phyloP scores from a whole-genome alignment of 37 sponge, comb jelly and placozoan genomes.

The Axinella damicornis region DNA sequence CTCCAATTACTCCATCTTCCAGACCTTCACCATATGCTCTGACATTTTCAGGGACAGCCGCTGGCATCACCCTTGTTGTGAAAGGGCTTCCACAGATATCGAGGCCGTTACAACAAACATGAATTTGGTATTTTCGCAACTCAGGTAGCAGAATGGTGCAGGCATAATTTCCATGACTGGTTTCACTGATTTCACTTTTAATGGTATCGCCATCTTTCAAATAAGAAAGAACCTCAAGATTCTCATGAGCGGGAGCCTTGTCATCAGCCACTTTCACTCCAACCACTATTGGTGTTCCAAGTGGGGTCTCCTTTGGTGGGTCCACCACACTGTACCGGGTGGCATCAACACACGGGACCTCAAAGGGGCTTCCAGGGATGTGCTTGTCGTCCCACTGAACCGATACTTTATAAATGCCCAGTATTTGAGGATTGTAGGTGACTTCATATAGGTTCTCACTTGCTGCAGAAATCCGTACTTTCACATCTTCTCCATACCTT shows the following conservation, averaged over 20 bases:
- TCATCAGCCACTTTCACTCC: constrained; percentile 26
- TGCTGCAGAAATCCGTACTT: constrained; percentile 57
- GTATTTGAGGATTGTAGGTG: constrained; percentile 57
- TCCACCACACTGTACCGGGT: constrained; percentile 10
- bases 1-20: constrained; percentile 51
- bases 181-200: constrained; percentile 23
- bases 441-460: constrained; percentile 59
- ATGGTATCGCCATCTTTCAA: constrained; percentile 13
- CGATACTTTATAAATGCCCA: constrained; percentile 76
- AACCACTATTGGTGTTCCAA: constrained; percentile 52
- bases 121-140: constrained; percentile 68
- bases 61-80: constrained; percentile 50
- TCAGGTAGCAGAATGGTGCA: constrained; percentile 26
- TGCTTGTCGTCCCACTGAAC: constrained; percentile 79
- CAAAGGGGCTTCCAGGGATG: constrained; percentile 86
- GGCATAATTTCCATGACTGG: constrained; percentile 30
- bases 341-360: constrained; percentile 24
- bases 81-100: constrained; percentile 85
- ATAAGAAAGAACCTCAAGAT: background rate
- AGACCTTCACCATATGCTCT: constrained; percentile 60
- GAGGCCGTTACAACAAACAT: constrained; percentile 65
- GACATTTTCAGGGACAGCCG: constrained; percentile 79
- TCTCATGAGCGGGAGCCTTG: constrained; percentile 20
- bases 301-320: constrained; percentile 26
- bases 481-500: constrained; percentile 65